Evolutionary conservation across 2,888 invertebrate species (phyloP), one percentile per base, ranked within the genome.

Genomic region (Sphaerophoria taeniata): DNA sequence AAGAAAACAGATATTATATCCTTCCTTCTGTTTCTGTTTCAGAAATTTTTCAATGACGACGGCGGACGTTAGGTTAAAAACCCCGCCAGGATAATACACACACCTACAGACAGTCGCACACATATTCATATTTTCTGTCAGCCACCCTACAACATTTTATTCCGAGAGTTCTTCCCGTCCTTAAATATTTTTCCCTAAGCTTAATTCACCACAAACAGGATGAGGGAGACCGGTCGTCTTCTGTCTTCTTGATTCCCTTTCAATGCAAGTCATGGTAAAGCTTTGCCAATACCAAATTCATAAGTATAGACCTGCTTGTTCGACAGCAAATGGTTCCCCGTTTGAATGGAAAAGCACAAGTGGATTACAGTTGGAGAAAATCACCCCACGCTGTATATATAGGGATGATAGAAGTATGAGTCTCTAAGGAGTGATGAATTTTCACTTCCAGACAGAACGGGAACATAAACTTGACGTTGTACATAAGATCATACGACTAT

Each of bases 41-140:
- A 79, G 83, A 85, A 87, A 87, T 87, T 87, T 87, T 87, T 88
- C 88, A 88, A 88, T 88, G 88, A 87, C 88, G 87, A 58, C 80
- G 87, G 82, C 87, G 84, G 74, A 87, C 82, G 73, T 85, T 86
- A 88, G 88, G 88, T 88, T 88, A 88, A 87, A 87, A 87, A 88
- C 88, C 88, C 88, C 87, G 87, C 83, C 87, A 86, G 81, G 77
- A 86, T 79, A 79, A 63, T 2, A 43, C 12, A 60, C 60, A 58
- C 9, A 58, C 11, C 33, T 0, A 67, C 3, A 69, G 6, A 34
- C n/a, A 55, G 12, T 34, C 33, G 7, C 12, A 34, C n/a, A 4
- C 2, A 24, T 24, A 24, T 24, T 1, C 24, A 24, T 24, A 24
- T 24, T 24, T 24, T 24, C 2, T 9, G 9, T 16, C 34, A 31